These are phyloP conservation scores for Prorops nasuta DNA, from an alignment of 1,140 invertebrate genomes.

Conservation along the genomic window DNA sequence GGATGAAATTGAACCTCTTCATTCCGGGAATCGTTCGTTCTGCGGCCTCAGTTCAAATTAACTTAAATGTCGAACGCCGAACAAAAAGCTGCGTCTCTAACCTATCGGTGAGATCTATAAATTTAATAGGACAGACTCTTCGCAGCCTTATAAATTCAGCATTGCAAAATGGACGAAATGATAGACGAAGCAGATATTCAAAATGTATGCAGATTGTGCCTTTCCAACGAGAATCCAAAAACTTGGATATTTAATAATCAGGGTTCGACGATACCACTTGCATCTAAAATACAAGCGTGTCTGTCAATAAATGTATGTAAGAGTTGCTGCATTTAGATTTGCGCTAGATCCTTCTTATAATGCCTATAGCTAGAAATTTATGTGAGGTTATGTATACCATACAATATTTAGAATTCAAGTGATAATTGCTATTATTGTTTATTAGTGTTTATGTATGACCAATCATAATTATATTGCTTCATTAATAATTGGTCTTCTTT, in stretches of 20 bases:
- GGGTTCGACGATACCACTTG: conserved; percentile 54
- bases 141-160: not conserved
- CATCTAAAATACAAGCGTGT: conserved; percentile 62
- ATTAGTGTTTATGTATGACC: not conserved
- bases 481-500: conserved; percentile 8
- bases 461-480: conserved; percentile 2
- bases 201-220: conserved; percentile 64
- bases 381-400: too few species aligned
- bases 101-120: conserved; percentile 13
- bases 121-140: not conserved
- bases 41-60: too few species aligned
- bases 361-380: too few species aligned
- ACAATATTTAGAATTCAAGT: not conserved
- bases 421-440: not conserved
- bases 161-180: conserved; percentile 40
- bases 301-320: conserved; percentile 62
- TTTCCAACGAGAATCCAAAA: conserved; percentile 58
- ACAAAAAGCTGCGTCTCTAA: conserved; percentile 41
- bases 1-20: too few species aligned
- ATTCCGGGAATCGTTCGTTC: too few species aligned
- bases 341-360: too few species aligned
- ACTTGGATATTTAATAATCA: conserved; percentile 47
- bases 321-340: conserved; percentile 21
- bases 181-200: conserved; percentile 39
- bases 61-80: conserved; percentile 35